Conservation (phyloP, 2,113 vertebrate genomes). For the Stigmatopora nigra region DNA sequence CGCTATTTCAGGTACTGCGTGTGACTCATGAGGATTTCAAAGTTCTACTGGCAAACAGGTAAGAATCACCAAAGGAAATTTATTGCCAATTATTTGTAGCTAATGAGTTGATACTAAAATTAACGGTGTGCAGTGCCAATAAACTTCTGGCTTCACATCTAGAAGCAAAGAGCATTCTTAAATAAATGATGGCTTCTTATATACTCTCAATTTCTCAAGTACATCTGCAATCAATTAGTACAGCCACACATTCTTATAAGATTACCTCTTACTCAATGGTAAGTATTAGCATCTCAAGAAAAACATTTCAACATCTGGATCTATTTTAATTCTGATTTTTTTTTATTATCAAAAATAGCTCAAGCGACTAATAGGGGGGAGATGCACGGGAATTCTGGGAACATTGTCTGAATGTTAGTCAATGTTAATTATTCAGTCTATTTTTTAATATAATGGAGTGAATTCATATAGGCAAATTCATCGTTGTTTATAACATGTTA, state of each 20-base stretch:
- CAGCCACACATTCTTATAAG: not conserved
- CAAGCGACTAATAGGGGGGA: not conserved
- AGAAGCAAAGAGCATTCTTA: not conserved
- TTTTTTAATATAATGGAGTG: not conserved
- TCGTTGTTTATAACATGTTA: not conserved
- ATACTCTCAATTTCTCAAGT: not conserved
- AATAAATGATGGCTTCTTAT: not conserved
- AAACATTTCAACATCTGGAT: not conserved
- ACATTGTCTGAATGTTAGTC: no score
- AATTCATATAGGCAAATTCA: not conserved
- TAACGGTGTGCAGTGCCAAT: conserved; percentile 8
- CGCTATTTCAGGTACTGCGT: conserved; percentile 13
- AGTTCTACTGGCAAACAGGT: conserved; percentile 15
- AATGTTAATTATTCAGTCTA: no score
- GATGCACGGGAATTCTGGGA: not conserved
- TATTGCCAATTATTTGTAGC: conserved; percentile 14
- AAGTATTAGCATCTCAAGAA: not conserved
- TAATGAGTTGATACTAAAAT: conserved; percentile 10
- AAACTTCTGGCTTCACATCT: conserved; percentile 3
- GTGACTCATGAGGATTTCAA: conserved; percentile 41
- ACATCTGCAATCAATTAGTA: not conserved
- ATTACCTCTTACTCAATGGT: not conserved
- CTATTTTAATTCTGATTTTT: not conserved
- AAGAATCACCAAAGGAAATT: conserved; percentile 6
- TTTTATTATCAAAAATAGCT: not conserved